Evolutionary conservation across 2,888 invertebrate species (phyloP).

Genomic region (Tridacna gigas): DNA sequence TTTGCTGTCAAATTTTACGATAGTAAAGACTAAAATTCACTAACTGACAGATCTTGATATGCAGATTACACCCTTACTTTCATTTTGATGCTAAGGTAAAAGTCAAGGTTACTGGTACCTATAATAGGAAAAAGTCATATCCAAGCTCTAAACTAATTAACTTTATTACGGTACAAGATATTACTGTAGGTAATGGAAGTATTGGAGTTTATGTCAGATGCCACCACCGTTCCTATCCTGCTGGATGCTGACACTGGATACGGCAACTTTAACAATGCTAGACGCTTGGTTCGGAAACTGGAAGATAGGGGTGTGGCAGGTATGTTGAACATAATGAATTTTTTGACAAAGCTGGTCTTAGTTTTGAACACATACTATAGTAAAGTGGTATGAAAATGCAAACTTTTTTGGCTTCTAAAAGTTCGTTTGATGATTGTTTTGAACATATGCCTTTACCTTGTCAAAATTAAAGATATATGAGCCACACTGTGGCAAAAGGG

Average conservation of each 20-base stretch:
- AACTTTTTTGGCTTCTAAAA: not conserved
- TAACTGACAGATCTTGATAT: too few relatives aligned
- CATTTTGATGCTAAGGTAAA: too few relatives aligned
- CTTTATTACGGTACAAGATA: too few relatives aligned
- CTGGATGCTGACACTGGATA: constrained; percentile 86
- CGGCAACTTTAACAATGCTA: constrained; percentile 86
- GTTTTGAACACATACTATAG: not conserved
- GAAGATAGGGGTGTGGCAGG: constrained; percentile 85
- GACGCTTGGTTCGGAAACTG: constrained; percentile 84
- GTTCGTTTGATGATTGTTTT: not conserved
- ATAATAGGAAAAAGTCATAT: too few relatives aligned
- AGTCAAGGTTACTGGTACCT: too few relatives aligned
- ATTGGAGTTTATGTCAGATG: constrained; percentile 85
- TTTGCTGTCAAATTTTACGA: too few relatives aligned
- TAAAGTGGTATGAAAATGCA: not conserved
- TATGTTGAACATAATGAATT: constrained; percentile 46
- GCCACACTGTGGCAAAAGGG: too few relatives aligned
- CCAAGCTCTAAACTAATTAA: too few relatives aligned
- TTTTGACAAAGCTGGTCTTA: not conserved
- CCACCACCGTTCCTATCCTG: constrained; percentile 84
- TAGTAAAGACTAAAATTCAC: too few relatives aligned
- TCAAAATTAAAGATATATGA: too few relatives aligned
- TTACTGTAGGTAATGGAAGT: constrained; percentile 82
- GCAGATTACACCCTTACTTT: too few relatives aligned
- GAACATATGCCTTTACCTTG: too few relatives aligned